These are phyloP conservation scores for Enoplosus armatus DNA, from an alignment of 2,797 vertebrate species.

Conservation along the genomic window DNA sequence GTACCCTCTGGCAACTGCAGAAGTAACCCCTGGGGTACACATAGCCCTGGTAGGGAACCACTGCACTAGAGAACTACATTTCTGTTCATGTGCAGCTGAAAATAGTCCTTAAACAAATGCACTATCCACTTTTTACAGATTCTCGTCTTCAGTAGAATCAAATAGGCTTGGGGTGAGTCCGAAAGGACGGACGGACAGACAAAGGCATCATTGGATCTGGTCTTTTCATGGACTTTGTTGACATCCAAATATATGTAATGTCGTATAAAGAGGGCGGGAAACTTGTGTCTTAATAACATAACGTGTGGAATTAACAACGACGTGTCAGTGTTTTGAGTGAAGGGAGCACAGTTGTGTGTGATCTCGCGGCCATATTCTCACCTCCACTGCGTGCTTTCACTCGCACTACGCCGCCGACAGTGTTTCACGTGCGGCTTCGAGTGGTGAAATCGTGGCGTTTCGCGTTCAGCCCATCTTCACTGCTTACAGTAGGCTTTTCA, in stretches of 20 bases:
- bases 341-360: too few relatives aligned
- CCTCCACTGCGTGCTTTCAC: neutral
- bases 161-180: neutral
- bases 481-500: conserved; percentile 44
- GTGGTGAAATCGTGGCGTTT: conserved; percentile 23
- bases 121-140: neutral
- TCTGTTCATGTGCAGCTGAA: neutral
- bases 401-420: neutral
- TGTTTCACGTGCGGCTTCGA: conserved; percentile 3
- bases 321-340: neutral
- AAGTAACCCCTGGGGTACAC: neutral
- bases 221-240: neutral
- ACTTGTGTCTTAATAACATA: neutral
- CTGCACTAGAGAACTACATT: neutral
- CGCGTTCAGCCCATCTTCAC: conserved; percentile 16
- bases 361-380: neutral
- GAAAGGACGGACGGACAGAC: neutral
- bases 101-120: neutral
- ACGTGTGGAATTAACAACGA: too few relatives aligned
- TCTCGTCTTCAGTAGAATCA: neutral
- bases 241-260: neutral
- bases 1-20: neutral
- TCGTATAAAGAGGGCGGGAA: neutral
- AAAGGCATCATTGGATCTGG: neutral
- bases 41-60: neutral